Evolutionary conservation across 2,888 invertebrate species (phyloP), one percentile per base, ranked within the genome.

Genomic region (Antheraea yamamai): DNA sequence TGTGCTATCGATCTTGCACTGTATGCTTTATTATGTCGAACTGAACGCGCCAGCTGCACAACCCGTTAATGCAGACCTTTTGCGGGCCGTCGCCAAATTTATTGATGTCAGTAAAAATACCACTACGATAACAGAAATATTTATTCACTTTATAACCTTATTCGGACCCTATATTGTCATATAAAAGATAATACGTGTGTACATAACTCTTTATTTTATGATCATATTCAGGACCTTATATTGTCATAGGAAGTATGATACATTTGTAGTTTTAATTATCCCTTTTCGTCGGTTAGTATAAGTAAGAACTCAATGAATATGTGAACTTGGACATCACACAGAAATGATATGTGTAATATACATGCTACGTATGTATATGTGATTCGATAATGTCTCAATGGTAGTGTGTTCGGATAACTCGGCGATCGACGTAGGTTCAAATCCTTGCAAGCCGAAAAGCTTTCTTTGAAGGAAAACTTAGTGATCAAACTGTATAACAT

Each of bases 21-120:
- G 99, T 90, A 97, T 99, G 96, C 95, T 99, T 76, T 99, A 99
- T 92, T 99, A 99, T 90, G 97, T 99, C 76, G 99, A 99, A 91
- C 94, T 99, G 79, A 97, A 97, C 77, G 96, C 97, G 14, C 96
- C 97, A 18, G 97, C 98, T 70, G 97, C 98, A 7, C 98, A 98
- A 83, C 97, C 98, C 0, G 97, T 99, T 80, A 99, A 98, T 90
- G 97, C 97, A 0, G 99, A 99, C 92, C 95, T 99, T n/a, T 95
- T 99, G 76, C 95, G 98, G 72, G 98, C 98, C 39, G 98, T 99
- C 82, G 98, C 98, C 75, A 98, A 98, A 93, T 98, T 99, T 91
- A 97, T 99, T 71, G 99, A 99, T 95, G 98, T 98, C 86, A 92
- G 95, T 87, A 64, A n/a, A 14, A 35, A 74, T 73, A 75, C 14